Evolutionary conservation across 2,888 invertebrate genomes (phyloP), one percentile per base, ranked within the genome.

Genomic region (Tenodera sinensis): DNA sequence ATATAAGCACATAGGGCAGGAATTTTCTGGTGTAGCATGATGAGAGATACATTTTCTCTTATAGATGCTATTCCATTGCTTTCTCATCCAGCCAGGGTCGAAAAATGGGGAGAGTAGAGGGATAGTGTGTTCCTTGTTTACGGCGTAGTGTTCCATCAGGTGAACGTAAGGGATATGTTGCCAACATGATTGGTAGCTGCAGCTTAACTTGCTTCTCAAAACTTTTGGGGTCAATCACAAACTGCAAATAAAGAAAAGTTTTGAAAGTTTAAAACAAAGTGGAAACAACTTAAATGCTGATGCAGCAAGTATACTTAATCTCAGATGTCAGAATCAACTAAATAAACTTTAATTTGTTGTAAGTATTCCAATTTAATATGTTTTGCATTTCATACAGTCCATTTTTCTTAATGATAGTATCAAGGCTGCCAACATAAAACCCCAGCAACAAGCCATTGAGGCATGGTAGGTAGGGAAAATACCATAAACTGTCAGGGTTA

Each of bases 181-280:
- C 98, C 94, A 98, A 95, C 92, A 98, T 95, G 90, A 98, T 97
- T 20, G 98, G 98, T 92, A 98, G 94, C 93, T 98, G 98, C 6
- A 98, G 94, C 93, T 98, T 98, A 88, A 98, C 97, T 93, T 98
- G 97, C 93, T 98, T 98, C 93, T 98, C 98, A 92, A 98, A 94
- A 92, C 97, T 98, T 93, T 98, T 98, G 90, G 98, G 98, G 93
- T 97, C 97, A 92, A 98, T 97, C 91, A 98, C 96, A 93, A 98
- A 98, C 97, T 97, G 94, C 83, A 93, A 93, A 91, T 91, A 90
- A 91, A 90, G 89, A 91, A n/a, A 81, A 88, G 85, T 89, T 84
- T n/a, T 47, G 34, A 71, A 28, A 54, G 28, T 84, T 28, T 84
- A 25, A 28, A 84, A 25, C 20, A 30, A n/a, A 20, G 28, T 28